Evolutionary conservation across 1,140 invertebrate species (phyloP), one percentile per base, ranked within the genome.

Genomic region (Hylaeus volcanicus): DNA sequence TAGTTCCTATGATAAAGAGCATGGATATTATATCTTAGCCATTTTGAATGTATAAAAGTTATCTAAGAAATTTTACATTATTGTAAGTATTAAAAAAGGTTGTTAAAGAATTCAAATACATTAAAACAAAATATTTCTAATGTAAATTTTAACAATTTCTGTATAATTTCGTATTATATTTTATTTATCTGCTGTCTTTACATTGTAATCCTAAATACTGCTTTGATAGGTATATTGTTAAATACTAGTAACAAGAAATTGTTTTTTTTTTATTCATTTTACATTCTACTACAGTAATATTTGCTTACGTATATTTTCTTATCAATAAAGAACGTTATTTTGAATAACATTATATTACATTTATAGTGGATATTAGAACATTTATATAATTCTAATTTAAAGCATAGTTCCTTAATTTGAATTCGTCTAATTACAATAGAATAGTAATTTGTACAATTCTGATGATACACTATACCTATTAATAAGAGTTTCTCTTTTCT

Each of bases 361-460:
- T 37, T n/a, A 41, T 68, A 53, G 39, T 51, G 43, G 14, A 1
- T 26, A 11, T 61, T 68, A 51, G 15, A 68, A 68, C 63, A 71
- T 51, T 37, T 3, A 14, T 56, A 65, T 74, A 53, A 71, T 78
- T 63, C 11, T 58, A 55, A 73, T 73, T 45, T 48, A 48, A 56
- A 74, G n/a, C 3, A 64, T 37, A 51, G 14, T 79, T 41, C 5
- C 26, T 79, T 37, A 9, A 4, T n/a, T 2, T 26, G 6, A 56
- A 56, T 65, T 56, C 9, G 51, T 60, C 15, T 77, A 60, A 51
- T 66, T 58, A 79, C 41, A 66, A 74, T 74, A 61, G 11, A 55
- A 45, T 72, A 78, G 48, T 74, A 26, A n/a, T 74, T 81, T 43
- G 66, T 60, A 82, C 55, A 75, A 43, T 72, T 69, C 5, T 63